phyloP scores from a whole-genome alignment of 2,113 vertebrate genomes.

The Synodontis membranacea region DNA sequence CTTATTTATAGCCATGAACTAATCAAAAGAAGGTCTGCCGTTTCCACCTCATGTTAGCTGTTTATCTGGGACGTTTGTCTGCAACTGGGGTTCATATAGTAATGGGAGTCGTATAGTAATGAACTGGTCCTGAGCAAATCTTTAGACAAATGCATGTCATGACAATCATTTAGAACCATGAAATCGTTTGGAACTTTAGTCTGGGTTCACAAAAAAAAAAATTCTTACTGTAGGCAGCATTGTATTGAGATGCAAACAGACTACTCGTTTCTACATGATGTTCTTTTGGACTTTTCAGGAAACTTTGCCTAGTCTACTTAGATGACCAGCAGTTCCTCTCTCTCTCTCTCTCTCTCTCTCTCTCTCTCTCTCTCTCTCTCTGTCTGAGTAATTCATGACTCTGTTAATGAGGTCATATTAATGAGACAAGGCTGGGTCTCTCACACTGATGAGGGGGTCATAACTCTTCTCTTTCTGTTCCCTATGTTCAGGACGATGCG shows the following conservation, averaged over 20 bases:
- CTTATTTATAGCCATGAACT: neutral
- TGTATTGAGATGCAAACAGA: neutral
- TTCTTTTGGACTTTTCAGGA: neutral
- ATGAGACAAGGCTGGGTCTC: slow-evolving; percentile 7
- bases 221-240: neutral
- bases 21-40: neutral
- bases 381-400: slow-evolving; percentile 31
- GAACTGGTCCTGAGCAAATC: neutral
- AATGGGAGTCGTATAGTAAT: neutral
- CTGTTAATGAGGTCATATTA: slow-evolving; percentile 43
- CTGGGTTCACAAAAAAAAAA: neutral
- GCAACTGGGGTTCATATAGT: too few relatives aligned
- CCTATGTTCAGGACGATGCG: slow-evolving; percentile 5
- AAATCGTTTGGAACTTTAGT: neutral
- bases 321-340: neutral
- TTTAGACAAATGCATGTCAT: neutral
- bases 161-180: neutral
- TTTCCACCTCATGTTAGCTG: neutral
- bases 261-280: neutral
- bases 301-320: neutral
- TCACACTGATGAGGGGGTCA: slow-evolving; percentile 22
- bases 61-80: neutral
- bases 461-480: slow-evolving; percentile 36
- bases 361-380: neutral
- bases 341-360: neutral